These are phyloP conservation scores for Semnornis frantzii DNA, from an alignment of 2,113 vertebrate genomes.

Conservation along the genomic window DNA sequence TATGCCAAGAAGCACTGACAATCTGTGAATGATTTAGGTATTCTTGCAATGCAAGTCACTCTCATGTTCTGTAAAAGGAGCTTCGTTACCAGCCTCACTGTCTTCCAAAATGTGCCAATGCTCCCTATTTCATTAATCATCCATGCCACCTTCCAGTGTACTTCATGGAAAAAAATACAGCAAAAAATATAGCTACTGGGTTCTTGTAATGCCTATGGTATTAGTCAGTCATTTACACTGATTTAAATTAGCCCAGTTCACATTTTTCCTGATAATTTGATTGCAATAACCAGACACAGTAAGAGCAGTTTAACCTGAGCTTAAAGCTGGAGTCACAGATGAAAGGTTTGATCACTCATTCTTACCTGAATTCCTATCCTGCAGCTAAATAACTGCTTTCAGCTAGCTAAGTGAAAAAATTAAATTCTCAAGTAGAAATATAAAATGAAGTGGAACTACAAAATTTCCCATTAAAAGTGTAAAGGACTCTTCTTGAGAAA, in stretches of 20 bases:
- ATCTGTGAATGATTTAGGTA: neutral
- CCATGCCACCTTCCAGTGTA: neutral
- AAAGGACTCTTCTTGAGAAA: neutral
- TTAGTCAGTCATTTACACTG: constrained; percentile 16
- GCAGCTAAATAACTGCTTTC: constrained; percentile 47
- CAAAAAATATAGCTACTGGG: neutral
- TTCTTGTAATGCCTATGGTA: neutral
- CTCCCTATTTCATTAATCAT: neutral
- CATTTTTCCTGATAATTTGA: constrained; percentile 28
- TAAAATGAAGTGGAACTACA: neutral
- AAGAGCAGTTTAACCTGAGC: constrained; percentile 28
- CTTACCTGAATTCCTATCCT: constrained; percentile 42
- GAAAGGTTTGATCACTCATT: constrained; percentile 15
- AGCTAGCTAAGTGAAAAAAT: constrained; percentile 16
- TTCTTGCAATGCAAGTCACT: neutral
- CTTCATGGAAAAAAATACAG: neutral
- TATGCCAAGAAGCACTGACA: neutral
- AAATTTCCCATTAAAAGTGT: neutral
- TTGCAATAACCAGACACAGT: constrained; percentile 26
- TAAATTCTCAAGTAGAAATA: neutral
- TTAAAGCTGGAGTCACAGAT: constrained; percentile 22
- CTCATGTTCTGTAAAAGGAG: neutral
- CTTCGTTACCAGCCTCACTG: neutral
- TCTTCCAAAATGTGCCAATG: neutral
- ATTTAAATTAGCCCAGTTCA: constrained; percentile 1